Evolutionary conservation across 2,888 invertebrate genomes (phyloP).

Genomic region (Himalopsyche kuldschensis): DNA sequence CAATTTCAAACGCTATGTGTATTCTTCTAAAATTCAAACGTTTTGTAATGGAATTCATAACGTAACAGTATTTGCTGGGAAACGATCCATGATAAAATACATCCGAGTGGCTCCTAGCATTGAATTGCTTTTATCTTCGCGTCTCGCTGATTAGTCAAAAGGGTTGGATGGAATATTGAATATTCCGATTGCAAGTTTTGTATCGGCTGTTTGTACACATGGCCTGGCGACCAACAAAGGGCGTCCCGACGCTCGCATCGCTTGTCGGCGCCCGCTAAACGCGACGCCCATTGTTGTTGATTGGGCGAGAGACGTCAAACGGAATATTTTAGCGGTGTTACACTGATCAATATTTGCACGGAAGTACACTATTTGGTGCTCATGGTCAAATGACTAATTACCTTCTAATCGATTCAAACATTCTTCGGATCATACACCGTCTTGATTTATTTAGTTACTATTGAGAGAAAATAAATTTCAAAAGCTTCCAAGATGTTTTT

Average conservation of each 20-base stretch:
- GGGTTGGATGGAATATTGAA: slow-evolving; percentile 16
- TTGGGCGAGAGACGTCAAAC: slow-evolving; percentile 22
- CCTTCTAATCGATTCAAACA: slow-evolving; percentile 7
- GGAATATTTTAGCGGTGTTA: slow-evolving; percentile 36
- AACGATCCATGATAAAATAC: too few relatives aligned
- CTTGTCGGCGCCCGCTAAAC: slow-evolving; percentile 3
- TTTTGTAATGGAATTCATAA: too few relatives aligned
- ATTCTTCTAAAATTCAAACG: too few relatives aligned
- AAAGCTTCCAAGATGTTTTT: too few relatives aligned
- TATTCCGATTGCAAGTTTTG: slow-evolving; percentile 19
- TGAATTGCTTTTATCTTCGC: background rate
- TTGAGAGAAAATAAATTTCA: too few relatives aligned
- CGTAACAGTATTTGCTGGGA: too few relatives aligned
- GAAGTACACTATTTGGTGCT: slow-evolving; percentile 25
- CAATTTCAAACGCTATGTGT: too few relatives aligned
- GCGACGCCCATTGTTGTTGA: slow-evolving; percentile 18
- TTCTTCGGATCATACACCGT: background rate
- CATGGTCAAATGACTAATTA: slow-evolving; percentile 17
- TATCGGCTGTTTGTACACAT: slow-evolving; percentile 15
- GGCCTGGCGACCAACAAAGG: background rate
- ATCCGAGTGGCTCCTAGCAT: background rate
- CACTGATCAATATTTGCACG: slow-evolving; percentile 35
- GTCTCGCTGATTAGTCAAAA: slow-evolving; percentile 23
- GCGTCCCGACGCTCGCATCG: background rate
- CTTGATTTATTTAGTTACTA: too few relatives aligned